Evolutionary conservation across 2,888 invertebrate genomes (phyloP).

Genomic region (Timandra comae): DNA sequence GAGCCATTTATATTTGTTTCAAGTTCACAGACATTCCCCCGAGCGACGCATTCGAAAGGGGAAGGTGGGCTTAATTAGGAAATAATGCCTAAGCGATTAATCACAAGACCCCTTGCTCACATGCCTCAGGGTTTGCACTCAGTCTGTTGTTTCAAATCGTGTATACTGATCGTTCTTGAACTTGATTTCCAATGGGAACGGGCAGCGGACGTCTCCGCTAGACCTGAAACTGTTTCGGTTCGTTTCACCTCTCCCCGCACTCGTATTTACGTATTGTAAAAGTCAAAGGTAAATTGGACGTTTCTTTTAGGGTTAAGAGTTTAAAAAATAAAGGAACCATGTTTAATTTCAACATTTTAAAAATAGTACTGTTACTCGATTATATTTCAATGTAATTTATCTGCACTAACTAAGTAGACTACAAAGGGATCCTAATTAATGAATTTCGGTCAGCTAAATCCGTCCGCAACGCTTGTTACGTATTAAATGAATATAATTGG

Average conservation of each 20-base stretch:
- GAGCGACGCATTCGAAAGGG: slow-evolving; percentile 51
- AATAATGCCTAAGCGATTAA: slow-evolving; percentile 73
- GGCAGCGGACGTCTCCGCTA: slow-evolving; percentile 51
- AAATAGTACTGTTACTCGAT: no score
- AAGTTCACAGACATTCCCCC: slow-evolving; percentile 50
- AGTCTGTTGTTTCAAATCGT: slow-evolving; percentile 42
- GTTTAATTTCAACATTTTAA: slow-evolving; percentile 1
- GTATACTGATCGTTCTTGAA: slow-evolving; percentile 38
- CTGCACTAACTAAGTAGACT: slow-evolving; percentile 1
- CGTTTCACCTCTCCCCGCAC: slow-evolving; percentile 53
- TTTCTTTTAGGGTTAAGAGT: slow-evolving; percentile 22
- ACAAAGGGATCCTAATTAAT: slow-evolving; percentile 24
- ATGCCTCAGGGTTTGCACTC: slow-evolving; percentile 23
- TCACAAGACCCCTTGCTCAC: slow-evolving; percentile 54
- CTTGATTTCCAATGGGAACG: slow-evolving; percentile 61
- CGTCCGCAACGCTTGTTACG: slow-evolving; percentile 48
- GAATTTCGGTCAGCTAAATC: slow-evolving; percentile 22
- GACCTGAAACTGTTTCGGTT: slow-evolving; percentile 68
- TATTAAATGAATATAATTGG: slow-evolving; percentile 70
- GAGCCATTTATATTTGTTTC: slow-evolving; percentile 53
- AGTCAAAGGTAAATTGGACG: slow-evolving; percentile 51
- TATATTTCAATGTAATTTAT: no score
- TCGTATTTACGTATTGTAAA: slow-evolving; percentile 56
- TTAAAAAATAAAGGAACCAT: slow-evolving; percentile 11
- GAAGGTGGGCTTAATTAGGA: slow-evolving; percentile 72